Evolutionary conservation across 2,888 invertebrate genomes (phyloP).

Genomic region (Morinoia aosen): DNA sequence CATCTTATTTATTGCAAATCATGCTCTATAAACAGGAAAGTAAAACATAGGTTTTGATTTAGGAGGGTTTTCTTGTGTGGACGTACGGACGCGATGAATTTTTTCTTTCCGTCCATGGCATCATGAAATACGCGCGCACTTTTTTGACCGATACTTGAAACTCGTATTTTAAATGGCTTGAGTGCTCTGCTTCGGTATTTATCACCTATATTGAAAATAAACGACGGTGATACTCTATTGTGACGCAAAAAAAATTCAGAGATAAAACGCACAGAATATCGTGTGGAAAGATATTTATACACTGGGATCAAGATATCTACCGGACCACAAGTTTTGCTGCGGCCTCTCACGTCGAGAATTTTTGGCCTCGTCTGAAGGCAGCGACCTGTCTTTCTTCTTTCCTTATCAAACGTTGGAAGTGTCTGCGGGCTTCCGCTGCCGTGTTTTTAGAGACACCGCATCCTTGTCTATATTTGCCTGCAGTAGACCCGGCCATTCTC

Average conservation of each 20-base stretch:
- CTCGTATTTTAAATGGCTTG: background rate
- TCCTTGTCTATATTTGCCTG: slow-evolving; percentile 12
- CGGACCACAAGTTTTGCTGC: background rate
- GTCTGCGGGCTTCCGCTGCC: background rate
- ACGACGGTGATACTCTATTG: background rate
- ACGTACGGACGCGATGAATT: background rate
- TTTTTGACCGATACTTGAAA: background rate
- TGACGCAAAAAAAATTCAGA: background rate
- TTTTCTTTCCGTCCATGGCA: background rate
- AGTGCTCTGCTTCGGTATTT: background rate
- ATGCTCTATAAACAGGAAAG: background rate
- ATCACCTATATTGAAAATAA: background rate
- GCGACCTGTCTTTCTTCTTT: background rate
- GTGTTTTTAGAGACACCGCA: background rate
- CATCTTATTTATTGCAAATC: background rate
- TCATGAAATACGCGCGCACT: background rate
- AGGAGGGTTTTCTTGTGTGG: background rate
- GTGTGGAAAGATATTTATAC: background rate
- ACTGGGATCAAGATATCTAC: background rate
- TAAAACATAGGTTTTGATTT: background rate
- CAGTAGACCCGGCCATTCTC: background rate
- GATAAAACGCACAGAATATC: background rate
- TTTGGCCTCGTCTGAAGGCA: background rate
- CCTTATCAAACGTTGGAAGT: background rate
- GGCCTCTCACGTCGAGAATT: background rate